A percentile compares a stretch with the other conserved stretches of the same genome.
phyloP scores from a whole-genome alignment of 1,140 invertebrate species.

The Camponotus pennsylvanicus region DNA sequence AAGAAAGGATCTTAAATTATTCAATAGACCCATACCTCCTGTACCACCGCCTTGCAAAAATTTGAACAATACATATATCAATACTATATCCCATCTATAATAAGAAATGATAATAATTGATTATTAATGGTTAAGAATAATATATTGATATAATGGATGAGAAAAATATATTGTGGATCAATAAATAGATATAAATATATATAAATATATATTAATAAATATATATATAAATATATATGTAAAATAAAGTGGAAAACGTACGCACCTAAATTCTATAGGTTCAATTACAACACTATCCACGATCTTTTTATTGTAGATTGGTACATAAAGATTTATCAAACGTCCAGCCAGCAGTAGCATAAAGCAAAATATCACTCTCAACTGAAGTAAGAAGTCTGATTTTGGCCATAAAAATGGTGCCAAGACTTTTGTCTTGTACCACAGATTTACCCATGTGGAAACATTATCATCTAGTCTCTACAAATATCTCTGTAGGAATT shows the following conservation, averaged over 20 bases:
- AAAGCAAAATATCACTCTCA: conserved; percentile 95
- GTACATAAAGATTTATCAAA: conserved; percentile 97
- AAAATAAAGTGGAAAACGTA: conserved; percentile 14
- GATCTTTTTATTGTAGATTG: conserved; percentile 97
- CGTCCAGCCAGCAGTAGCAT: conserved; percentile 92
- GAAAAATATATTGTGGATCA: conserved; percentile 22
- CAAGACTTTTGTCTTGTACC: conserved; percentile 92
- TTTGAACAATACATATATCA: conserved; percentile 95
- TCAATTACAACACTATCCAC: conserved; percentile 84
- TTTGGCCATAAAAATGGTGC: conserved; percentile 98
- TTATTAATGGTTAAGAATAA: neutral
- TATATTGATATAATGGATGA: neutral
- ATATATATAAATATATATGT: conserved; percentile 40
- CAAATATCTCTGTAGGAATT: conserved; percentile 72
- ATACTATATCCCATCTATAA: conserved; percentile 94
- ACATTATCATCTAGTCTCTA: conserved; percentile 87
- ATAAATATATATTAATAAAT: conserved; percentile 25
- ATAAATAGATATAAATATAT: conserved; percentile 5
- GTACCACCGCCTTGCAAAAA: conserved; percentile 97
- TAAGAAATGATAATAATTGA: conserved; percentile 26
- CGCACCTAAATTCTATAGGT: conserved; percentile 79
- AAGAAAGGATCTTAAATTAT: conserved; percentile 95
- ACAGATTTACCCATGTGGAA: conserved; percentile 93
- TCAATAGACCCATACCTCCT: conserved; percentile 96
- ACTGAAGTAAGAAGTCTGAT: conserved; percentile 91